Conservation (phyloP, 2,797 vertebrate species). For the Coranthus polyacanthus region DNA sequence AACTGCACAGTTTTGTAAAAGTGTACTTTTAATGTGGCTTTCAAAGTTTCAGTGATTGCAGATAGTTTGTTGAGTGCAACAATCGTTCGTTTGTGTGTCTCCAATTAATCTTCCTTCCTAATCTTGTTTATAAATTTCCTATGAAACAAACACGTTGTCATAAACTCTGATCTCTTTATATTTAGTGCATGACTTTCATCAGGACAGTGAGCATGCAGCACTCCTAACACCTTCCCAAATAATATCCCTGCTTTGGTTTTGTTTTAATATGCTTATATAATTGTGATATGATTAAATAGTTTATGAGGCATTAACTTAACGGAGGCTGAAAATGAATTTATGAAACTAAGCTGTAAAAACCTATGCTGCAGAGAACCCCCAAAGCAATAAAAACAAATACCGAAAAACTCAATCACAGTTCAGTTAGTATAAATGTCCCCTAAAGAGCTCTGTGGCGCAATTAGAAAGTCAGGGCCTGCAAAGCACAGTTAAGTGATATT, state of each 20-base stretch:
- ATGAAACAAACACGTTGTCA: too few species aligned
- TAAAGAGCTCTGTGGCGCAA: constrained; percentile 26
- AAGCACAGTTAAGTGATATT: constrained; percentile 26
- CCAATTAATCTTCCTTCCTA: too few species aligned
- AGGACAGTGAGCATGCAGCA: too few species aligned
- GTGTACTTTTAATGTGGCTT: too few species aligned
- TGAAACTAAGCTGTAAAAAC: neutral
- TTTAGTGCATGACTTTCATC: too few species aligned
- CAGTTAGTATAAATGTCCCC: constrained; percentile 28
- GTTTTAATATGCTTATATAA: constrained; percentile 2
- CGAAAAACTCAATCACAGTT: constrained; percentile 23
- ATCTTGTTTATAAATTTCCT: too few species aligned
- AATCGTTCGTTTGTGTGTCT: too few species aligned
- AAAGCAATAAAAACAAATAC: constrained; percentile 28
- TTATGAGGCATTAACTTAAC: constrained; percentile 5
- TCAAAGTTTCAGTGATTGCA: too few species aligned
- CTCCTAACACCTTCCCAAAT: neutral
- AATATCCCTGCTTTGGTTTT: neutral
- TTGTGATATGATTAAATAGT: constrained; percentile 10
- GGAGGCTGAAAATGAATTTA: constrained; percentile 17
- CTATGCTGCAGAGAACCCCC: constrained; percentile 1
- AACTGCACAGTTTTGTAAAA: too few species aligned
- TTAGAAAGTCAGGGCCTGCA: neutral
- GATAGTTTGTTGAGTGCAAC: too few species aligned
- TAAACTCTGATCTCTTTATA: too few species aligned